Evolutionary conservation across 2,797 vertebrate species (phyloP).

Genomic region (Buceros bicornis): DNA sequence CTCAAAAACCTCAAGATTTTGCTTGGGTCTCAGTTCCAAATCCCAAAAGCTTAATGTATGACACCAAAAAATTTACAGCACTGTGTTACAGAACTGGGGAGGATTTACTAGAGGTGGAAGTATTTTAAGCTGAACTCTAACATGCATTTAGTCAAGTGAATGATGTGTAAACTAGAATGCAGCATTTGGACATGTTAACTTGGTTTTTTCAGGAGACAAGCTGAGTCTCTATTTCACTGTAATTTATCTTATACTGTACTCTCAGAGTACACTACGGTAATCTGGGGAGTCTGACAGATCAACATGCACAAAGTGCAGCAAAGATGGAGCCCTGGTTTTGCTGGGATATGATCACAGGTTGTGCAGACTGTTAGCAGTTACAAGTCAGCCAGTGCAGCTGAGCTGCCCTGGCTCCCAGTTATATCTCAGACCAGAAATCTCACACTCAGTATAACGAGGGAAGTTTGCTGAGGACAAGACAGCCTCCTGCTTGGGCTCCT

Average conservation of each 20-base stretch:
- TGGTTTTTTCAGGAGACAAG: background rate
- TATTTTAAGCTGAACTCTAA: background rate
- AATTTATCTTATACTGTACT: background rate
- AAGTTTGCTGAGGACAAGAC: no score
- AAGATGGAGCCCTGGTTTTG: background rate
- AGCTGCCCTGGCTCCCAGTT: no score
- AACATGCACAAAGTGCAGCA: background rate
- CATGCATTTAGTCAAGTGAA: background rate
- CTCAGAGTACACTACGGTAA: background rate
- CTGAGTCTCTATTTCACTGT: background rate
- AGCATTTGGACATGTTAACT: background rate
- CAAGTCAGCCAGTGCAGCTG: no score
- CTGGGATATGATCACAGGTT: no score
- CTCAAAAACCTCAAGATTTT: background rate
- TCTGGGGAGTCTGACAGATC: background rate
- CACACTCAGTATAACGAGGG: no score
- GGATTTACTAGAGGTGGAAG: background rate
- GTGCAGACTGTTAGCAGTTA: no score
- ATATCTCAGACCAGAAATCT: no score
- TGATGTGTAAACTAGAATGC: background rate
- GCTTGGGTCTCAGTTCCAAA: background rate
- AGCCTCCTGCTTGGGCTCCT: no score
- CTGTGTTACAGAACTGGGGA: background rate
- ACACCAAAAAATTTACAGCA: background rate
- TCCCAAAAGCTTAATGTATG: background rate